A percentile compares a stretch with the other conserved stretches of the same genome.
Evolutionary conservation across 2,113 vertebrate species (phyloP).

Genomic region (Perccottus glenii): DNA sequence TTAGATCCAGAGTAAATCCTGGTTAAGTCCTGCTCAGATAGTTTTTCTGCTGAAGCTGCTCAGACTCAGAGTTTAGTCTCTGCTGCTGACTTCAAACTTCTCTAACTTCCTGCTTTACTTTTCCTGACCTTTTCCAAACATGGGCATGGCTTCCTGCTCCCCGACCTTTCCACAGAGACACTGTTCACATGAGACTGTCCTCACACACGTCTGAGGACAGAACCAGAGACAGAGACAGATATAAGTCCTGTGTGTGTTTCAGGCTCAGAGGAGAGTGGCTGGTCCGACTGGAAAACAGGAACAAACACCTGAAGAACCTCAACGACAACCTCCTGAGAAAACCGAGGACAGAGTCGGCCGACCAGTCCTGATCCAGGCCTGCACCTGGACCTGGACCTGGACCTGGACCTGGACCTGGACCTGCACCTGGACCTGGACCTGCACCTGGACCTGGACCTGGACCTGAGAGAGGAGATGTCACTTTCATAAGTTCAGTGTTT

Average conservation of each 20-base stretch:
- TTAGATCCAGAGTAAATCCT: slow-evolving; percentile 3
- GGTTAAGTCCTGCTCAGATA: slow-evolving; percentile 1
- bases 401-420: neutral
- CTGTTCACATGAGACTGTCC: too few species aligned
- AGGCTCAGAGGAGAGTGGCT: slow-evolving; percentile 78
- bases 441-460: neutral
- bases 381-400: neutral
- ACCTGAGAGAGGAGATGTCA: neutral
- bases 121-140: too few species aligned
- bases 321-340: slow-evolving; percentile 43
- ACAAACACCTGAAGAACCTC: slow-evolving; percentile 76
- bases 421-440: too few species aligned
- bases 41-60: slow-evolving; percentile 4
- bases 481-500: too few species aligned
- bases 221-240: too few species aligned
- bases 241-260: slow-evolving; percentile 2
- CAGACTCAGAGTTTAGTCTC: neutral
- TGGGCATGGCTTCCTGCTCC: neutral
- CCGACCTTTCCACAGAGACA: neutral
- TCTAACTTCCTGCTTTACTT: too few species aligned
- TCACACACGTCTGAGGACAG: too few species aligned
- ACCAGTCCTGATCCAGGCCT: slow-evolving; percentile 19
- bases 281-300: slow-evolving; percentile 71
- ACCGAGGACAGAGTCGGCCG: slow-evolving; percentile 32
- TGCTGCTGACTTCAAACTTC: neutral